These are phyloP conservation scores for Anadara kagoshimensis DNA, from an alignment of 1,140 invertebrate genomes.

Conservation along the genomic window DNA sequence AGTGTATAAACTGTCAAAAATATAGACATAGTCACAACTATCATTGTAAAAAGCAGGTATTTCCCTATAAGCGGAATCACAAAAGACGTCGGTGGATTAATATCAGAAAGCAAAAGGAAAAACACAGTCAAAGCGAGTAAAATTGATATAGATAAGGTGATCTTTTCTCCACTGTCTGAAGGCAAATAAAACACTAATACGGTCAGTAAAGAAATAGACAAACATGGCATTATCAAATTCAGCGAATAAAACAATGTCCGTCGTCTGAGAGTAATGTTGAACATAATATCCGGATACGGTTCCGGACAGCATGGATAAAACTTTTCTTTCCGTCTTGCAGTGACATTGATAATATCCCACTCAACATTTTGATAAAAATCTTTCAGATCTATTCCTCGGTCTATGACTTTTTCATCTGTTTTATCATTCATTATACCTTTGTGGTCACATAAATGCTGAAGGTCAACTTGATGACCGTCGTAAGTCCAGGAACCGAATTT, in stretches of 20 bases:
- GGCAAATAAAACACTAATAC: conserved; percentile 75
- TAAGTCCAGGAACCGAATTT: conserved; percentile 90
- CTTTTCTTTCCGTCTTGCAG: conserved; percentile 73
- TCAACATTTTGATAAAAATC: conserved; percentile 86
- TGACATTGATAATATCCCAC: conserved; percentile 99
- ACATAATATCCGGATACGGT: conserved; percentile 97
- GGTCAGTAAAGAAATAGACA: conserved; percentile 75
- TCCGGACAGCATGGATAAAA: conserved; percentile 94
- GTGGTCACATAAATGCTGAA: conserved; percentile 35
- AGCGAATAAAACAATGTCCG: conserved; percentile 74
- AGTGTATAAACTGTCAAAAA: conserved; percentile 72
- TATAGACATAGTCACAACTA: conserved; percentile 74
- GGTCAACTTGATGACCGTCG: conserved; percentile 77
- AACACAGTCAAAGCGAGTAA: conserved; percentile 74
- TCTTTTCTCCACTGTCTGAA: conserved; percentile 73
- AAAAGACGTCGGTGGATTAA: conserved; percentile 73
- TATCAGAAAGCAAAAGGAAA: conserved; percentile 72
- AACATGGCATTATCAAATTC: conserved; percentile 74
- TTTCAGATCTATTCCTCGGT: conserved; percentile 65
- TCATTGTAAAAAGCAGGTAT: conserved; percentile 74
- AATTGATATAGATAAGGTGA: conserved; percentile 73
- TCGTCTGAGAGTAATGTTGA: conserved; percentile 97
- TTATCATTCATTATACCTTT: conserved; percentile 24
- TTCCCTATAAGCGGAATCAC: conserved; percentile 72
- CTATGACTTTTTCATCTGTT: conserved; percentile 42